Base-by-base conservation (phyloP, 2,888 invertebrate genomes). In the Pyrrhia umbra region DNA sequence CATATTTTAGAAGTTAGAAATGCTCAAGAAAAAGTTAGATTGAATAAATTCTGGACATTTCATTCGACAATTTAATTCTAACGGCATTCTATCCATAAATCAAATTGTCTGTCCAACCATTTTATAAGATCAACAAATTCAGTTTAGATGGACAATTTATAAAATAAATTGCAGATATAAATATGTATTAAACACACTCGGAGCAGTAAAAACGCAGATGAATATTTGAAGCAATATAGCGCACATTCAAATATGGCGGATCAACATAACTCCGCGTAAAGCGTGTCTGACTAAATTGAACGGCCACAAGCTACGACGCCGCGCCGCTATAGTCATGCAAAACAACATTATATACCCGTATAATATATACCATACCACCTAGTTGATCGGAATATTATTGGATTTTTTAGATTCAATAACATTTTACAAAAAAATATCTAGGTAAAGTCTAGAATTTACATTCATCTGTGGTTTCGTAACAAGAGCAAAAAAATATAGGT, bases 201-300 rank as follows among this genome's bases (percentile, higher is more conserved):
- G 8, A 45, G n/a, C 54, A 62, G 50, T 60, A 66, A 67, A 65
- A 64, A 70, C 59, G 37, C 57, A 40, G 34, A 60, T 49, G 16
- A n/a, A 67, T 77, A 72, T 67, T 74, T 50, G 58, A 74, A 50
- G 64, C 65, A 63, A 65, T 61, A 64, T 66, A 64, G 50, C 57
- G 64, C 23, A 71, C 68, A 77, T 64, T 73, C 68, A 71, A 74
- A 79, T 79, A 68, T 71, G 64, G 65, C 49, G 45, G 75, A 80
- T 75, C 72, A 69, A 63, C 78, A 65, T 72, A 77, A 72, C 75
- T 75, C 56, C 60, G 45, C 51, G 51, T 75, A 58, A 63, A 74
- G 47, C 60, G 58, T 66, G 62, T 75, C 63, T 60, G 42, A 64
- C 60, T 75, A 77, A 75, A 79, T 69, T 72, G 78, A 80, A 72